Evolutionary conservation across 2,797 vertebrate genomes (phyloP).

Genomic region (Columba guinea): DNA sequence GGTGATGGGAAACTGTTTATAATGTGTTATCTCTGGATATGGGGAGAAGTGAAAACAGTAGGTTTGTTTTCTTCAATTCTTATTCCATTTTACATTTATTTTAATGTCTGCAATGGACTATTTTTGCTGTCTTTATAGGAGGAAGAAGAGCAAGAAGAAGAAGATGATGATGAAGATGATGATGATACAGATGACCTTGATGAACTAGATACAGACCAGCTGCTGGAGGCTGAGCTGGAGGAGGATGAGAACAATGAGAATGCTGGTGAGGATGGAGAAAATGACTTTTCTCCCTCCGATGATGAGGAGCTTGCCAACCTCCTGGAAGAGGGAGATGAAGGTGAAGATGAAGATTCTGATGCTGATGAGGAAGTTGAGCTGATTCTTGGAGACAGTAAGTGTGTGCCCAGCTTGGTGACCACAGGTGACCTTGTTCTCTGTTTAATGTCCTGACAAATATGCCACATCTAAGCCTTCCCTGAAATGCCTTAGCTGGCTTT

Average conservation of each 20-base stretch:
- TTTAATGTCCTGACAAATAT: background rate
- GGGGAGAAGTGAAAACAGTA: background rate
- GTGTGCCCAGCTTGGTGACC: background rate
- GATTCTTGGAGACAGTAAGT: conserved; percentile 93
- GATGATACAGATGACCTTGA: conserved; percentile 92
- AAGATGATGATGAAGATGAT: conserved; percentile 88
- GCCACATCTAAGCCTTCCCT: background rate
- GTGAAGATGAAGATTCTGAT: conserved; percentile 90
- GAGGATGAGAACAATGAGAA: conserved; percentile 91
- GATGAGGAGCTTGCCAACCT: conserved; percentile 92
- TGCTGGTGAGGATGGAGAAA: conserved; percentile 88
- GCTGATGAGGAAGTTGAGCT: conserved; percentile 90
- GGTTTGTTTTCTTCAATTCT: background rate
- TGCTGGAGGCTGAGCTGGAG: conserved; percentile 90
- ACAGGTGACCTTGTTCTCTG: background rate
- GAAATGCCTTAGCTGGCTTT: background rate
- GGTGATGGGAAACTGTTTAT: background rate
- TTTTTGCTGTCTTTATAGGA: conserved; percentile 67
- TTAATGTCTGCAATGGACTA: background rate
- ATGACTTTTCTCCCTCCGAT: conserved; percentile 94
- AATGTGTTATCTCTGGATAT: background rate
- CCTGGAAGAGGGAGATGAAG: conserved; percentile 89
- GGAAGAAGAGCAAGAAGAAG: conserved; percentile 96
- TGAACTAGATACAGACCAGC: conserved; percentile 92
- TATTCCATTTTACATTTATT: background rate